phyloP scores from a whole-genome alignment of 2,888 invertebrate genomes.

The Oxyteleia sp. region DNA sequence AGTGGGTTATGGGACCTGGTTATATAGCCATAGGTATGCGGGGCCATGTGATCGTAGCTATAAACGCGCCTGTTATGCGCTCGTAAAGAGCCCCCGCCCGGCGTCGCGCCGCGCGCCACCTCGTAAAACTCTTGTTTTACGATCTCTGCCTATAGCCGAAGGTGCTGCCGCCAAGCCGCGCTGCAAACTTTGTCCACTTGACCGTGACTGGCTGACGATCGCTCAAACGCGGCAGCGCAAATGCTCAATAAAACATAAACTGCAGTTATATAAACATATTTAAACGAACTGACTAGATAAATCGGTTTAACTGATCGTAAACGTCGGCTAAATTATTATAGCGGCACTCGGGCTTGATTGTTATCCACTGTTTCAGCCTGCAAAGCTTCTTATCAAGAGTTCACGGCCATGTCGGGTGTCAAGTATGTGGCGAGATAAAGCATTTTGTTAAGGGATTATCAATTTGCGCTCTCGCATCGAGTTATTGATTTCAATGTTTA shows the following conservation, averaged over 20 bases:
- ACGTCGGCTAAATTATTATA: conserved; percentile 51
- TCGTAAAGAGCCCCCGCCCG: conserved; percentile 86
- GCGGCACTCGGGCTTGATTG: conserved; percentile 31
- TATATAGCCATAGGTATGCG: conserved; percentile 86
- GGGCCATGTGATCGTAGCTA: conserved; percentile 87
- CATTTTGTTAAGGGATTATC: background rate
- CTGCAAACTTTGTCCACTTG: conserved; percentile 77
- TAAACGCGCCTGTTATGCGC: conserved; percentile 88
- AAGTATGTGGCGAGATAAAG: background rate
- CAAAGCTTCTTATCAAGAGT: conserved; percentile 31
- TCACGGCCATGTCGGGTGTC: conserved; percentile 35
- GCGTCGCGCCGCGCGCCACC: conserved; percentile 76
- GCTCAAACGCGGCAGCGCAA: conserved; percentile 56
- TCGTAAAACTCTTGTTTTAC: conserved; percentile 87
- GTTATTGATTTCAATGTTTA: conserved; percentile 1
- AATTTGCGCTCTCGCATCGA: background rate
- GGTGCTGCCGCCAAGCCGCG: conserved; percentile 81
- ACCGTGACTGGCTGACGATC: conserved; percentile 63
- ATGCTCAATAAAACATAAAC: conserved; percentile 58
- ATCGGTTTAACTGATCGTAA: conserved; percentile 64
- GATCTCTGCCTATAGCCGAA: conserved; percentile 85
- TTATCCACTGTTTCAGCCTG: conserved; percentile 43
- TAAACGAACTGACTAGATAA: conserved; percentile 50
- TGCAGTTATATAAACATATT: conserved; percentile 58
- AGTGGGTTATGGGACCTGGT: conserved; percentile 86